A percentile compares a stretch with the other conserved stretches of the same genome.
Evolutionary conservation across 2,888 invertebrate species (phyloP).

Genomic region (Chydorus sphaericus): DNA sequence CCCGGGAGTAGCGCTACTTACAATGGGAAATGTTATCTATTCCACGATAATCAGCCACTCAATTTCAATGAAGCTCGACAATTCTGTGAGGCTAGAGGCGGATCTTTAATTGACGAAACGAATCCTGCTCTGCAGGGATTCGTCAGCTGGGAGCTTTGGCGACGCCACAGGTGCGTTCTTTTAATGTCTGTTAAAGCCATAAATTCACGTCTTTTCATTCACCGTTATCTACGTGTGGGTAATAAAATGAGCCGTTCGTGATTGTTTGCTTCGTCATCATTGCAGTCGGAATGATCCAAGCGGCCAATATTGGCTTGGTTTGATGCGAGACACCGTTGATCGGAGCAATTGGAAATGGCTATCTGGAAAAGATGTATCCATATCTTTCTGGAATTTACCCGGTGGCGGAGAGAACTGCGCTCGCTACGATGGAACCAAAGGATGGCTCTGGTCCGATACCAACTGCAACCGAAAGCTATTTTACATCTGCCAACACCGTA

Average conservation of each 20-base stretch:
- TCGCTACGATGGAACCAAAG: constrained; percentile 78
- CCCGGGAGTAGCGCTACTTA: constrained; percentile 85
- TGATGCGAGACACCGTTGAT: constrained; percentile 65
- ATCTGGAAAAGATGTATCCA: constrained; percentile 69
- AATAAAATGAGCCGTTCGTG: too few species aligned
- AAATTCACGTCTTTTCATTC: not conserved
- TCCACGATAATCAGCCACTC: constrained; percentile 72
- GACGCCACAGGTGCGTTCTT: constrained; percentile 52
- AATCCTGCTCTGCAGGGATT: constrained; percentile 88
- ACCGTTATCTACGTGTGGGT: too few species aligned
- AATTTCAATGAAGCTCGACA: constrained; percentile 62
- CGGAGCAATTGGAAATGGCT: constrained; percentile 77
- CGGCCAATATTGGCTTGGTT: constrained; percentile 91
- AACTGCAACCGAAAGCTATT: constrained; percentile 69
- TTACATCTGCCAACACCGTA: constrained; percentile 86
- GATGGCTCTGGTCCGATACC: constrained; percentile 89
- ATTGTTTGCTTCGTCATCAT: too few species aligned
- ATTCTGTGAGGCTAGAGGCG: constrained; percentile 66
- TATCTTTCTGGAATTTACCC: constrained; percentile 83
- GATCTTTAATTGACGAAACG: constrained; percentile 76
- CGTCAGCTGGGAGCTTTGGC: constrained; percentile 87
- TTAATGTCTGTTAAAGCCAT: not conserved
- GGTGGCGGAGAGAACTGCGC: constrained; percentile 72
- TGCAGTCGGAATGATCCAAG: constrained; percentile 58
- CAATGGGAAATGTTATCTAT: constrained; percentile 88